These are phyloP conservation scores for Xylophagus ater DNA, from an alignment of 2,888 invertebrate species.

Conservation along the genomic window DNA sequence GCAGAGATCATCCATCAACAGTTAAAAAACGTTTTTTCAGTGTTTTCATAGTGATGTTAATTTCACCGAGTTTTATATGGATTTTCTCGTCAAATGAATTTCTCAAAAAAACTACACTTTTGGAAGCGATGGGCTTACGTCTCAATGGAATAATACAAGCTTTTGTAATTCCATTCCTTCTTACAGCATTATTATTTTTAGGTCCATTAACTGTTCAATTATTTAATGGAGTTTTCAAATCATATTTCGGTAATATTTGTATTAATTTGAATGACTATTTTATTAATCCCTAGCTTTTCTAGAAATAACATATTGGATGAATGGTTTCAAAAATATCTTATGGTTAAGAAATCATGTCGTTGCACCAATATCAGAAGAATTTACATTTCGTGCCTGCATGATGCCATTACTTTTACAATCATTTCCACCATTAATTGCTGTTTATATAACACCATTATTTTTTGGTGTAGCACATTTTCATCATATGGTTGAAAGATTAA, in stretches of 20 bases:
- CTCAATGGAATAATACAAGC: conserved; percentile 63
- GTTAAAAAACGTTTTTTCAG: conserved; percentile 82
- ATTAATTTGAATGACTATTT: neutral
- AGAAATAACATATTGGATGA: conserved; percentile 65
- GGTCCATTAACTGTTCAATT: conserved; percentile 71
- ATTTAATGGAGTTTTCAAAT: conserved; percentile 53
- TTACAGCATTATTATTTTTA: conserved; percentile 70
- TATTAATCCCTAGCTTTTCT: conserved; percentile 11
- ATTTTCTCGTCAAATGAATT: conserved; percentile 54
- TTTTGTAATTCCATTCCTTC: conserved; percentile 56
- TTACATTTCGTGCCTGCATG: conserved; percentile 93
- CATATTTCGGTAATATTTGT: conserved; percentile 51
- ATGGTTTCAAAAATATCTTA: conserved; percentile 58
- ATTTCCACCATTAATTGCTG: conserved; percentile 59
- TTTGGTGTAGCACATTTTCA: conserved; percentile 93
- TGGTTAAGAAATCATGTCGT: conserved; percentile 85
- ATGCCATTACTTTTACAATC: conserved; percentile 79
- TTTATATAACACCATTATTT: conserved; percentile 78
- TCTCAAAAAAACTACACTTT: conserved; percentile 50
- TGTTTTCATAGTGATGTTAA: conserved; percentile 66
- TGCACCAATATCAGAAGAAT: conserved; percentile 90
- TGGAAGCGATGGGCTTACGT: conserved; percentile 64
- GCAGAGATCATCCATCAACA: conserved; percentile 77
- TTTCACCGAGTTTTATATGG: conserved; percentile 69
- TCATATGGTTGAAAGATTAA: conserved; percentile 73